Evolutionary conservation across 1,140 invertebrate species (phyloP).

Genomic region (Euglossa dilemma): DNA sequence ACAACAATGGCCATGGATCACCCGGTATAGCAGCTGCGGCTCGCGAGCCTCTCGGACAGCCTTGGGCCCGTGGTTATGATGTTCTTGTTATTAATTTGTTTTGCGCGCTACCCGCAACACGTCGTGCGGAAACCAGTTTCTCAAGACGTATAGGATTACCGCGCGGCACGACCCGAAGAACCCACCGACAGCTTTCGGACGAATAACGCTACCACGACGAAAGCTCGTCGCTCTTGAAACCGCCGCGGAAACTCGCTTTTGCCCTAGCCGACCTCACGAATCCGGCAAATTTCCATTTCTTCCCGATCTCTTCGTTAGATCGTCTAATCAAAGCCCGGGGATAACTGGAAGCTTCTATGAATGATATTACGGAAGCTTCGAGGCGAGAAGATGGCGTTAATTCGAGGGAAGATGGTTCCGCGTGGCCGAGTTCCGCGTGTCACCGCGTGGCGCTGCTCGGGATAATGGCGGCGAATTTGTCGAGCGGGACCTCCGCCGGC

Average conservation of each 20-base stretch:
- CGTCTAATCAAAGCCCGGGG: background rate
- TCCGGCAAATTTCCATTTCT: slow-evolving; percentile 41
- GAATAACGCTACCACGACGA: slow-evolving; percentile 62
- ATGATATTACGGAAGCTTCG: background rate
- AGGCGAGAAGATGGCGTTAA: background rate
- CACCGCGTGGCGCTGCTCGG: background rate
- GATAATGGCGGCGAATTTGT: slow-evolving; percentile 24
- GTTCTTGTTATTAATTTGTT: slow-evolving; percentile 75
- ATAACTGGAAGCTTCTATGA: background rate
- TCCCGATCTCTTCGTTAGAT: too few species aligned
- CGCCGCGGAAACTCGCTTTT: slow-evolving; percentile 29
- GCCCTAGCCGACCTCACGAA: too few species aligned
- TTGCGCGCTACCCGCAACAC: slow-evolving; percentile 71
- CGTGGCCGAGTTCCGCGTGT: background rate
- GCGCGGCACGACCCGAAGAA: slow-evolving; percentile 56
- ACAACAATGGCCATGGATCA: slow-evolving; percentile 63
- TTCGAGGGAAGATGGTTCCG: background rate
- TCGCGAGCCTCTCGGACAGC: slow-evolving; percentile 63
- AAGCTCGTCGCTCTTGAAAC: slow-evolving; percentile 44
- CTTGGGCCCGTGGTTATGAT: slow-evolving; percentile 70
- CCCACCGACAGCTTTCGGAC: slow-evolving; percentile 68
- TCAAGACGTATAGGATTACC: slow-evolving; percentile 72
- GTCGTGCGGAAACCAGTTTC: slow-evolving; percentile 72
- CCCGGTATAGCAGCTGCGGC: slow-evolving; percentile 66
- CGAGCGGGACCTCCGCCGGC: background rate